A percentile compares a stretch with the other conserved stretches of the same genome.
Evolutionary conservation across 2,888 invertebrate species (phyloP).

Genomic region (Tetanocera ferruginea): DNA sequence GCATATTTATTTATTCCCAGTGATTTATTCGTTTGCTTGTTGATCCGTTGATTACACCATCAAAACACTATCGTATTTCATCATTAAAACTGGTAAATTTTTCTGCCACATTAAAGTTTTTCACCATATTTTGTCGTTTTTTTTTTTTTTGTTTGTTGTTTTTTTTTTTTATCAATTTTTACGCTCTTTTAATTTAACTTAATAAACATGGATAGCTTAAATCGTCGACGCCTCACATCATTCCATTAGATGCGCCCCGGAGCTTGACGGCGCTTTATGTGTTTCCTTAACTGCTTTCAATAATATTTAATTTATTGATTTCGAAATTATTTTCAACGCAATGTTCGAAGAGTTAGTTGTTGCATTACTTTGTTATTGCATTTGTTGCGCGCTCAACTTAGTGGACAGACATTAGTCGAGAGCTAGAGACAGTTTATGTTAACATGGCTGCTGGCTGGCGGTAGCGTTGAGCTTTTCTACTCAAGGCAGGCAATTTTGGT

Average conservation of each 20-base stretch:
- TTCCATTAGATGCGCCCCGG: not conserved
- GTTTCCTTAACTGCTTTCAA: too few species aligned
- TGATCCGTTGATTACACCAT: slow-evolving; percentile 3
- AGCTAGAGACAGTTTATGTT: too few species aligned
- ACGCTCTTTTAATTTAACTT: not conserved
- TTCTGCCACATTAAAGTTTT: slow-evolving; percentile 31
- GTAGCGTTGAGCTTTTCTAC: too few species aligned
- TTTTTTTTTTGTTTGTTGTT: slow-evolving; percentile 13
- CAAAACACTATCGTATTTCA: slow-evolving; percentile 22
- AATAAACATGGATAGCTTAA: not conserved
- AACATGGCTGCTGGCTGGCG: too few species aligned
- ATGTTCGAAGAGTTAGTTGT: too few species aligned
- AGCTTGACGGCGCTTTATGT: too few species aligned
- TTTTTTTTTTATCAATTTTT: not conserved
- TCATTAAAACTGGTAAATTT: not conserved
- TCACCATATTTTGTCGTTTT: slow-evolving; percentile 9
- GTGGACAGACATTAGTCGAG: too few species aligned
- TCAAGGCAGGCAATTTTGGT: too few species aligned
- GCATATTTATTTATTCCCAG: slow-evolving; percentile 18
- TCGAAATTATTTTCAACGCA: too few species aligned
- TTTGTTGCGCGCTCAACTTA: too few species aligned
- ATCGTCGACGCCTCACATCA: slow-evolving; percentile 1
- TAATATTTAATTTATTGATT: too few species aligned
- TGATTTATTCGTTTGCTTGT: slow-evolving; percentile 8
- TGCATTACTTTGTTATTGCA: too few species aligned